These are phyloP conservation scores for Tragopan temminckii DNA, from an alignment of 2,797 vertebrate genomes.

Conservation along the genomic window DNA sequence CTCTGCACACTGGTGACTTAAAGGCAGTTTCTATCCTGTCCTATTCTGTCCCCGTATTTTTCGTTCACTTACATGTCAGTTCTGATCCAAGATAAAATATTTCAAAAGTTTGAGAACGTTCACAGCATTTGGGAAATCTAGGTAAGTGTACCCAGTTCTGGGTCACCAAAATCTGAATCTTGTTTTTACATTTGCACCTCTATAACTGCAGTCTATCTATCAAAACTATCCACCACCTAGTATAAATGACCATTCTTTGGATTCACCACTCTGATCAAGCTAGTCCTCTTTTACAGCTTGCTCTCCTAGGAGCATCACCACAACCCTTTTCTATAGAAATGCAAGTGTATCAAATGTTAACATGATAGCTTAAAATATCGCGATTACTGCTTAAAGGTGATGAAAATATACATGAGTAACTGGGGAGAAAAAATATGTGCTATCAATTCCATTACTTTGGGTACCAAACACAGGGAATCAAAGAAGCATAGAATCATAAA, in stretches of 20 bases:
- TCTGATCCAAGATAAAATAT: not conserved
- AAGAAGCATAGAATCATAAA: no score
- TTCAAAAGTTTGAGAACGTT: not conserved
- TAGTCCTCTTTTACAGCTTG: not conserved
- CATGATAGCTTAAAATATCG: not conserved
- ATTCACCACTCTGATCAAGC: not conserved
- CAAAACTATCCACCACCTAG: not conserved
- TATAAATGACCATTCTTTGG: not conserved
- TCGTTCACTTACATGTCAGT: not conserved
- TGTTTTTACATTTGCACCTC: not conserved
- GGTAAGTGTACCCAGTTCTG: not conserved
- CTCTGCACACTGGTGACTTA: not conserved
- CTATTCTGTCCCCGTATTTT: not conserved
- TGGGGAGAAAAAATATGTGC: not conserved
- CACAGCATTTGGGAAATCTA: not conserved
- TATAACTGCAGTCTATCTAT: not conserved
- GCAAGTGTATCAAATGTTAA: not conserved
- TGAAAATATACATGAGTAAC: not conserved
- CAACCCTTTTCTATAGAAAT: not conserved
- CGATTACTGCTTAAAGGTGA: not conserved
- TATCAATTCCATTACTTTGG: not conserved
- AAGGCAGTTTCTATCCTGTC: not conserved
- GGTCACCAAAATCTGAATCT: not conserved
- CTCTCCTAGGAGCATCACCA: not conserved
- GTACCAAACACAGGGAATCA: not conserved